Base-by-base conservation (phyloP, 2,888 invertebrate genomes). In the Acrobasis suavella region DNA sequence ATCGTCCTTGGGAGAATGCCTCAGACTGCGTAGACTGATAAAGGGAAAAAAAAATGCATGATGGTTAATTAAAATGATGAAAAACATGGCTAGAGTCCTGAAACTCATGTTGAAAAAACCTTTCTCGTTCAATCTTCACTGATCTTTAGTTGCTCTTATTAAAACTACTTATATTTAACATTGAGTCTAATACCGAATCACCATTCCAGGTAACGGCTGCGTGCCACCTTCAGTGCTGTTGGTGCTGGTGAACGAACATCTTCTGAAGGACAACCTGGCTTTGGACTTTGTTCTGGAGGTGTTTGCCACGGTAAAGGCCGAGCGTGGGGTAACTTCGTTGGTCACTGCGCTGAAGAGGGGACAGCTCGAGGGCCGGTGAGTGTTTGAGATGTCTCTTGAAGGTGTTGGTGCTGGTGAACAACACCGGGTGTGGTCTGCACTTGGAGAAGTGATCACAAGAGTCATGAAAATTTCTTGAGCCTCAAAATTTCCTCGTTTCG, bases 231-330 rank as follows among this genome's bases (percentile, higher is more conserved):
- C 95, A 75, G 97, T 97, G 69, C 95, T 99, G 76, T 94, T 96
- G 82, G 97, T 97, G 82, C 93, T 97, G 83, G 96, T 96, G 83
- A 97, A 97, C 89, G 98, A 98, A 91, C 98, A 98, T 93, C 94
- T 99, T 80, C 95, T 97, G 73, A 98, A 97, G 87, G 97, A 97
- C 94, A 97, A 98, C 85, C 94, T 98, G 85, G 98, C 98, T 66
- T 94, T 98, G 79, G 98, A 98, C 78, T 99, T 99, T 91, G 95
- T 98, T 79, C 95, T 98, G 77, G 96, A 97, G 89, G 96, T 98
- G 85, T 98, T 98, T 92, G 94, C 96, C 74, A 97, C 96, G 73
- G 97, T 98, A 95, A 97, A 98, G 86, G 94, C 95, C 81, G 98
- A 98, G 87, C 97, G 97, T 81, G 98, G 98, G 73, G 94, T 96